Evolutionary conservation across 2,797 vertebrate genomes (phyloP).

Genomic region (Cossypha heuglini): DNA sequence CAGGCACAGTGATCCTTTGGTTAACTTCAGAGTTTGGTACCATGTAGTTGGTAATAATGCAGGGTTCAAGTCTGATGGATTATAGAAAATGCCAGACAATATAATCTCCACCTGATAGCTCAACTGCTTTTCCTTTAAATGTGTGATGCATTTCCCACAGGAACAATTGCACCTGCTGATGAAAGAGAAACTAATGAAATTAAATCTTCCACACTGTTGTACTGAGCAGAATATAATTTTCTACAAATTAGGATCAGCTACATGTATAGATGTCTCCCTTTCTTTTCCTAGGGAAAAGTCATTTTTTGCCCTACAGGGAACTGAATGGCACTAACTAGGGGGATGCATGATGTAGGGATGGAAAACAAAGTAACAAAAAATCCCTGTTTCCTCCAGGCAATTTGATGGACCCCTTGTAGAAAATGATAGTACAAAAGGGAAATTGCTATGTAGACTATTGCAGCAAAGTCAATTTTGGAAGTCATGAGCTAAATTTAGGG

Average conservation of each 20-base stretch:
- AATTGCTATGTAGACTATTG: neutral
- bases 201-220: neutral
- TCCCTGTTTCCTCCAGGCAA: conserved; percentile 8
- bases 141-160: neutral
- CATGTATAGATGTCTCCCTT: neutral
- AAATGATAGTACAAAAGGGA: neutral
- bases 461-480: conserved; percentile 1
- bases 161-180: conserved; percentile 36
- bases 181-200: conserved; percentile 6
- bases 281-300: neutral
- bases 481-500: conserved; percentile 8
- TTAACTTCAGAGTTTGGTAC: neutral
- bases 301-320: conserved; percentile 5
- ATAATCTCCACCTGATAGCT: neutral
- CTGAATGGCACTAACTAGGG: neutral
- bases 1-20: neutral
- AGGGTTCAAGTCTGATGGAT: neutral
- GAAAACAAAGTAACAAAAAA: conserved; percentile 10
- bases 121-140: neutral
- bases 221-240: conserved; percentile 39
- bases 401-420: conserved; percentile 1
- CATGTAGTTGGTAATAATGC: neutral
- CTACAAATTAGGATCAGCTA: conserved; percentile 29
- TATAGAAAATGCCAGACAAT: neutral
- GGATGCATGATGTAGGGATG: neutral